These are phyloP conservation scores for Ceratosolen solmsi DNA, from an alignment of 1,140 invertebrate genomes.

Conservation along the genomic window DNA sequence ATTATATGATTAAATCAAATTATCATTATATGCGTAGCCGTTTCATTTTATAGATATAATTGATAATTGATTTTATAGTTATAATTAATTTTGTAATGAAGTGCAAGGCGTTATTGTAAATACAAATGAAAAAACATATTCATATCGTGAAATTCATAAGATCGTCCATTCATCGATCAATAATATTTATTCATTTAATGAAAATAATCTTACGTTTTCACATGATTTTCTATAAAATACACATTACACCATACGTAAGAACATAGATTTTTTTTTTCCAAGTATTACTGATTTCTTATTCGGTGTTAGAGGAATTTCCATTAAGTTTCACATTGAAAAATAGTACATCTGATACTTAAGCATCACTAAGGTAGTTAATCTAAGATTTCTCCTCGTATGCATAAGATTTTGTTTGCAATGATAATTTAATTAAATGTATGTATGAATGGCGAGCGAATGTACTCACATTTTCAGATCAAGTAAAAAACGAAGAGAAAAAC, in stretches of 20 bases:
- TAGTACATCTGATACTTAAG: conserved; percentile 37
- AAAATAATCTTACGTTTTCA: too few species aligned
- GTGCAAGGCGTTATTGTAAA: too few species aligned
- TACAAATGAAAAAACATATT: too few species aligned
- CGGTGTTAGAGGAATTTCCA: not conserved
- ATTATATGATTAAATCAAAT: not conserved
- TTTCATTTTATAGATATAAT: not conserved
- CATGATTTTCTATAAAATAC: too few species aligned
- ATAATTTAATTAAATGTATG: conserved; percentile 26
- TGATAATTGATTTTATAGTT: not conserved
- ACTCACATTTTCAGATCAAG: not conserved
- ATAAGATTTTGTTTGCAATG: not conserved
- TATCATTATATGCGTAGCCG: not conserved
- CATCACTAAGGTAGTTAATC: not conserved
- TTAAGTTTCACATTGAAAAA: conserved; percentile 14
- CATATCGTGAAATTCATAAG: too few species aligned
- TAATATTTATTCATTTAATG: too few species aligned
- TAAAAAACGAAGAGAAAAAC: not conserved
- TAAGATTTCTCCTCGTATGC: conserved; percentile 40
- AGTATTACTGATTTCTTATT: not conserved
- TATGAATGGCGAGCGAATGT: not conserved
- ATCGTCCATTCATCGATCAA: too few species aligned
- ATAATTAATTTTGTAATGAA: not conserved
- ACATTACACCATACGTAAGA: too few species aligned
- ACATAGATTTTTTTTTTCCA: too few species aligned